Evolutionary conservation across 2,113 vertebrate genomes (phyloP).

Genomic region (Myocastor coypus): DNA sequence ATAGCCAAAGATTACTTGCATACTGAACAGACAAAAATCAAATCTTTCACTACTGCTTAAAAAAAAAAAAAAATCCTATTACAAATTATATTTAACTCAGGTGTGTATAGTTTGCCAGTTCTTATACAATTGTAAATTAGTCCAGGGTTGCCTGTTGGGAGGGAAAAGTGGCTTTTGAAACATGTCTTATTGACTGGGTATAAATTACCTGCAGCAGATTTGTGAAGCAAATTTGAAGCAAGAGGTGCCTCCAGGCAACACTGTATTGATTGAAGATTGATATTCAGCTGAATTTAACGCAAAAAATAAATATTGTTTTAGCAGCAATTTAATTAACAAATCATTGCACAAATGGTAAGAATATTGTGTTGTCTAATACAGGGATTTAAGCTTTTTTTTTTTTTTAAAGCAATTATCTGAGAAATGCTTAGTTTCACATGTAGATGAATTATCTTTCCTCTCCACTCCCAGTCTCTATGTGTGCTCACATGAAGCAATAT

Average conservation of each 20-base stretch:
- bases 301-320: slow-evolving; percentile 83
- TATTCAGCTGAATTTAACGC: slow-evolving; percentile 84
- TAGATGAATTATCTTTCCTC: slow-evolving; percentile 6
- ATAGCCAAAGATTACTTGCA: slow-evolving; percentile 85
- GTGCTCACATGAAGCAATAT: neutral
- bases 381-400: slow-evolving; percentile 45
- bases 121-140: slow-evolving; percentile 86
- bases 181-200: slow-evolving; percentile 85
- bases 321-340: slow-evolving; percentile 83
- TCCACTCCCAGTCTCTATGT: neutral
- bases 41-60: slow-evolving; percentile 82
- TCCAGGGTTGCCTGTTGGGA: slow-evolving; percentile 86
- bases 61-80: slow-evolving; percentile 83
- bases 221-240: slow-evolving; percentile 84
- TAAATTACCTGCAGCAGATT: slow-evolving; percentile 87
- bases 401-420: slow-evolving; percentile 49
- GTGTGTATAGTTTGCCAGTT: slow-evolving; percentile 81
- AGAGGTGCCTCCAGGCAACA: slow-evolving; percentile 81
- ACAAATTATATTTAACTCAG: slow-evolving; percentile 87
- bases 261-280: slow-evolving; percentile 85
- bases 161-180: slow-evolving; percentile 84
- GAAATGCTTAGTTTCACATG: slow-evolving; percentile 11
- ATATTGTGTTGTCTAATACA: slow-evolving; percentile 65
- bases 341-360: slow-evolving; percentile 78
- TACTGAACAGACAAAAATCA: slow-evolving; percentile 83